Conservation (phyloP, 2,797 vertebrate species). For the Fringilla coelebs region DNA sequence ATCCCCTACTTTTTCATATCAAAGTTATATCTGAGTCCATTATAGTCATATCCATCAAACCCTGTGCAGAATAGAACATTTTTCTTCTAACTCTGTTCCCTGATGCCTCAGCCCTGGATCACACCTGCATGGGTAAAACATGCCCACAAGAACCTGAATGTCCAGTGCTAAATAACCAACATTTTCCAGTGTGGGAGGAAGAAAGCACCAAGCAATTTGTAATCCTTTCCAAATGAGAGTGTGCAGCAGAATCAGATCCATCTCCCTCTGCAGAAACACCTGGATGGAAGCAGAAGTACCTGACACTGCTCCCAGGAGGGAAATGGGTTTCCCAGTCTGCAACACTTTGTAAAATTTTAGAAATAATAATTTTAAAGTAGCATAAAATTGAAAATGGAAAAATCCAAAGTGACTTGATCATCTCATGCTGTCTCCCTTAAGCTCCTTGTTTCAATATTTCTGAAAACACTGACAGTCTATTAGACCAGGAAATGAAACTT, state of each 20-base stretch:
- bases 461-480: conserved; percentile 47
- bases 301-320: not conserved
- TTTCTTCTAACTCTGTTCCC: not conserved
- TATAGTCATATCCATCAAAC: not conserved
- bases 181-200: not conserved
- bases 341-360: not conserved
- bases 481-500: conserved; percentile 59
- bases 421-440: not conserved
- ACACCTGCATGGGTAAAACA: not conserved
- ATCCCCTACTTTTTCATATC: not conserved
- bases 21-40: not conserved
- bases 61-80: not conserved
- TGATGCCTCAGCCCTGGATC: not conserved
- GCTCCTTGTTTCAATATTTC: conserved; percentile 10
- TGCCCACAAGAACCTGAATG: not conserved
- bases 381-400: not conserved
- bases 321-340: not conserved
- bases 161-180: not conserved
- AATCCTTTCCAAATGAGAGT: not conserved
- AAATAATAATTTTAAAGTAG: not conserved
- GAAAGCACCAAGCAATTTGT: not conserved
- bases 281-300: not conserved
- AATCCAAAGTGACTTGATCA: not conserved
- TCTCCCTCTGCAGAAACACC: not conserved
- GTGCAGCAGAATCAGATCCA: not conserved